These are phyloP conservation scores for Cabera pusaria DNA, from an alignment of 2,888 invertebrate species.

Conservation along the genomic window DNA sequence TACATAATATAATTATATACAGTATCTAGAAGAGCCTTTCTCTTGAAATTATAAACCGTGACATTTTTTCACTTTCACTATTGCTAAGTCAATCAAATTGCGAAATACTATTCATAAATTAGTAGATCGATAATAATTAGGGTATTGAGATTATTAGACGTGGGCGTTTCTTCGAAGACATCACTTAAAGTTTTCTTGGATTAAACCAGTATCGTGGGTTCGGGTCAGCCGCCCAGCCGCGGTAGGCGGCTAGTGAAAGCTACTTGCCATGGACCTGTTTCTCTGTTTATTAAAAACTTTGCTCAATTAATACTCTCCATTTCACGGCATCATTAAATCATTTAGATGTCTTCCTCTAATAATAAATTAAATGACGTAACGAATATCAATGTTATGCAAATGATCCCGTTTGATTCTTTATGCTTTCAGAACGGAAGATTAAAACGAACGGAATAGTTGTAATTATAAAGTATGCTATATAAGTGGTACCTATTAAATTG, in stretches of 20 bases:
- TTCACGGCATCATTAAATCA: slow-evolving; percentile 42
- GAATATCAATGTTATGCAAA: slow-evolving; percentile 17
- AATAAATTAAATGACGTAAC: slow-evolving; percentile 22
- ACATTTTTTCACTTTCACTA: slow-evolving; percentile 76
- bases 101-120: slow-evolving; percentile 60
- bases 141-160: slow-evolving; percentile 43
- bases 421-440: slow-evolving; percentile 17
- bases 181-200: slow-evolving; percentile 34
- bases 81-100: slow-evolving; percentile 71
- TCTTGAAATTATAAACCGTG: slow-evolving; percentile 72
- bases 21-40: slow-evolving; percentile 63
- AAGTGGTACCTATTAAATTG: no score
- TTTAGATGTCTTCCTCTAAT: slow-evolving; percentile 14
- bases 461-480: slow-evolving; percentile 19
- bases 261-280: slow-evolving; percentile 46
- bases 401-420: slow-evolving; percentile 13
- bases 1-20: slow-evolving; percentile 35
- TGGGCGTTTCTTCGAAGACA: slow-evolving; percentile 40
- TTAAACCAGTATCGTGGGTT: slow-evolving; percentile 45
- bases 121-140: slow-evolving; percentile 62
- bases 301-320: slow-evolving; percentile 49
- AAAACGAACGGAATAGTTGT: slow-evolving; percentile 15
- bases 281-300: slow-evolving; percentile 54
- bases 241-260: slow-evolving; percentile 72
- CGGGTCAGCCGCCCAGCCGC: slow-evolving; percentile 36